Evolutionary conservation across 2,888 invertebrate genomes (phyloP), one percentile per base, ranked within the genome.

Genomic region (Rhagonycha lutea): DNA sequence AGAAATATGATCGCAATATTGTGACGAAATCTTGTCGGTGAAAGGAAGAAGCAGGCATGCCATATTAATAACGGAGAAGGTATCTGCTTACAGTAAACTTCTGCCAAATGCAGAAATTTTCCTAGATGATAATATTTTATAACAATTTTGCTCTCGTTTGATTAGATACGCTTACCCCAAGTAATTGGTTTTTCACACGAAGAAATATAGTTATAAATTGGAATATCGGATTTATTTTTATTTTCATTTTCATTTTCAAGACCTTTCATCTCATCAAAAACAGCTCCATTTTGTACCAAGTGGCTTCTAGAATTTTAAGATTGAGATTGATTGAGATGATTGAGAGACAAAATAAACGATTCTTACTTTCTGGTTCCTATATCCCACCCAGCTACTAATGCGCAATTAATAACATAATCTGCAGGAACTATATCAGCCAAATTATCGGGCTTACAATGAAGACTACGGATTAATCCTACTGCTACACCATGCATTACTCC

Each of bases 371-470:
- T 80, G 32, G 79, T 81, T 10, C 81, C 85, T 4, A 85, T 82
- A 62, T 87, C 86, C 90, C 92, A 92, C 10, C 90, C 91, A 2
- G 90, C 88, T 0, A 90, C 89, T 10, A 93, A 89, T 80, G 91
- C 88, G 81, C 90, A 88, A 82, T 92, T 92, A 62, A 91, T 89
- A 0, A 91, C 91, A 79, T 90, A 89, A 86, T 94, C 93, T 1
- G 91, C 92, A 0, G 93, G 94, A 4, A 88, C 85, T 86, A 97
- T 92, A 85, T 97, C 96, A 0, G 96, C 95, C 92, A 92, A 91
- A 14, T 90, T 90, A 0, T 91, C 88, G 0, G 89, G 86, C 81
- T 94, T 91, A 26, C 93, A 93, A 93, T 92, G 80, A 93, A 96
- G 90, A 0, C 94, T 90, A 47, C 92, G 89, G 60, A 94, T 84